Conservation (phyloP, 2,113 vertebrate species). For the Protomyctophum bolini region DNA sequence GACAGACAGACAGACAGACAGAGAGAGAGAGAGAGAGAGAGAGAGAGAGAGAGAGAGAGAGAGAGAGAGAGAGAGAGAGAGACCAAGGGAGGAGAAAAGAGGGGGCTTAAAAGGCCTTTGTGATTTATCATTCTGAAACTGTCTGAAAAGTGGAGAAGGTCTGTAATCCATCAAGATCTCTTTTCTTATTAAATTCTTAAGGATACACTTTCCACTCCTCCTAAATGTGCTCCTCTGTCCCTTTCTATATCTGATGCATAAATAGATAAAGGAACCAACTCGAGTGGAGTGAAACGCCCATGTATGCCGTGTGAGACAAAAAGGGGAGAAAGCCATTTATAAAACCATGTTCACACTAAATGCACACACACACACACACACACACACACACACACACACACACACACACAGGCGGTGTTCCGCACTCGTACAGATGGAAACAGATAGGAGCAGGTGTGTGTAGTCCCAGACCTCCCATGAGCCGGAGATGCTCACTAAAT, state of each 20-base stretch:
- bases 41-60: slow-evolving; percentile 51
- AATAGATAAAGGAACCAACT: slow-evolving; percentile 72
- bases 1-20: slow-evolving; percentile 21
- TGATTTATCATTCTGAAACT: slow-evolving; percentile 83
- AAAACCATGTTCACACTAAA: slow-evolving; percentile 45
- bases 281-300: slow-evolving; percentile 66
- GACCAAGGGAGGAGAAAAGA: background rate
- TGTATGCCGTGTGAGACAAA: slow-evolving; percentile 45
- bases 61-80: slow-evolving; percentile 4
- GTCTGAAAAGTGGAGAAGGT: slow-evolving; percentile 80
- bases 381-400: slow-evolving; percentile 1
- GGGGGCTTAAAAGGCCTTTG: slow-evolving; percentile 72
- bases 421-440: background rate
- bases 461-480: too few species aligned
- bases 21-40: slow-evolving; percentile 32
- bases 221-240: slow-evolving; percentile 76
- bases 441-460: too few species aligned
- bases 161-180: slow-evolving; percentile 84
- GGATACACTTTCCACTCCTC: slow-evolving; percentile 78
- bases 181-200: slow-evolving; percentile 85
- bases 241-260: slow-evolving; percentile 81
- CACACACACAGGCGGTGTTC: background rate
- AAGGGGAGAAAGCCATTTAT: slow-evolving; percentile 42
- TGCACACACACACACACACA: slow-evolving; percentile 27
- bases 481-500: too few species aligned